Conservation (phyloP, 2,888 invertebrate species). For the Lasioglossum leucozonium region DNA sequence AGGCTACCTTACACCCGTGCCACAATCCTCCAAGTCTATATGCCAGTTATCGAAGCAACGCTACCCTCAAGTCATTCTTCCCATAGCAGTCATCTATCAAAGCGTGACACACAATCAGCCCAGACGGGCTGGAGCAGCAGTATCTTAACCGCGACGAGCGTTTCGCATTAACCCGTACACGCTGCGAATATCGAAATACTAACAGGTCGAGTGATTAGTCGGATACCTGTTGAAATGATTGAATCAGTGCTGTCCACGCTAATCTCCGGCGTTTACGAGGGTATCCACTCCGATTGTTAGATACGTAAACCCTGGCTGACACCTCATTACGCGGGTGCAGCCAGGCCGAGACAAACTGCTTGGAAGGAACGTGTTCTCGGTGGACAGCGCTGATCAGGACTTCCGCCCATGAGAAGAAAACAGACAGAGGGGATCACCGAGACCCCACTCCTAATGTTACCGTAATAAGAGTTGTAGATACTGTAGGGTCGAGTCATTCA, state of each 20-base stretch:
- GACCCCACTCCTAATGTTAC: background rate
- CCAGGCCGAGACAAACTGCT: background rate
- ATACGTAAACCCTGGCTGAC: background rate
- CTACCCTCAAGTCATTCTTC: background rate
- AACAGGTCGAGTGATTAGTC: slow-evolving; percentile 3
- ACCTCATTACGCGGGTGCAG: slow-evolving; percentile 4
- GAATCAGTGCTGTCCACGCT: background rate
- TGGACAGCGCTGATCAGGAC: slow-evolving; percentile 5
- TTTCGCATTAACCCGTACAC: background rate
- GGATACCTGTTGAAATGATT: slow-evolving; percentile 6
- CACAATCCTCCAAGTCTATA: background rate
- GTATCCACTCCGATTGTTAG: background rate
- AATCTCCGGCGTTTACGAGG: slow-evolving; percentile 4
- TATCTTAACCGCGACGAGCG: background rate
- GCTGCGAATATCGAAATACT: background rate
- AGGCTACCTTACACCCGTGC: background rate
- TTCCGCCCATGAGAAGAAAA: background rate
- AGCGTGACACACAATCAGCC: background rate
- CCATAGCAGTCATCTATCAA: background rate
- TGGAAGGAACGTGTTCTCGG: background rate
- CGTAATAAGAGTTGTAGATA: background rate
- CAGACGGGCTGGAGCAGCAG: background rate
- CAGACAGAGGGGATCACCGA: background rate
- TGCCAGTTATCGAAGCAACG: background rate
- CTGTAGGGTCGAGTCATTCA: background rate